phyloP scores from a whole-genome alignment of 1,140 invertebrate species.

The Aphelenchoides besseyi region DNA sequence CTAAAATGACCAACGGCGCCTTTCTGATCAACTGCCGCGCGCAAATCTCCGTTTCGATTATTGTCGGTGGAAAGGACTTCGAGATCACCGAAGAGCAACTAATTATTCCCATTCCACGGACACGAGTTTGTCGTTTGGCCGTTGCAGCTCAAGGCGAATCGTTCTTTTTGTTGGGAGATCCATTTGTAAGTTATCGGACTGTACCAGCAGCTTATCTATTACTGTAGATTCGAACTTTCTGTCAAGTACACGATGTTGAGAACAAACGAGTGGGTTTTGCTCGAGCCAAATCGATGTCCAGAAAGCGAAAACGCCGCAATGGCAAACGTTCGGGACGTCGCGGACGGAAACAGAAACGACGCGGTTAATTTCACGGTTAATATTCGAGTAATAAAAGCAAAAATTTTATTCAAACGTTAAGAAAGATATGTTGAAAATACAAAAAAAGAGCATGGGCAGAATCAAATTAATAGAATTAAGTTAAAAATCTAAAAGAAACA shows the following conservation, averaged over 20 bases:
- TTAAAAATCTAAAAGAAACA: no score
- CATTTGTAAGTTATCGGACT: slow-evolving; percentile 28
- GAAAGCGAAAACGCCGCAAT: not conserved
- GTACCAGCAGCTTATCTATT: not conserved
- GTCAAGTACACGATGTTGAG: slow-evolving; percentile 37
- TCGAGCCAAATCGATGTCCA: slow-evolving; percentile 4
- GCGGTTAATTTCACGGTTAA: no score
- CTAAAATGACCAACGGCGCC: not conserved
- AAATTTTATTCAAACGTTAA: no score
- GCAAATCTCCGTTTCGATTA: not conserved
- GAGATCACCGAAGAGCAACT: slow-evolving; percentile 1
- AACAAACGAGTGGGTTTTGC: slow-evolving; percentile 35
- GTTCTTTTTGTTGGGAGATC: slow-evolving; percentile 33
- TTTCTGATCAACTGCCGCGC: slow-evolving; percentile 5
- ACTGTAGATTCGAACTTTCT: slow-evolving; percentile 21
- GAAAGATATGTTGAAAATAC: no score
- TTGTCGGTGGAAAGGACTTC: slow-evolving; percentile 3
- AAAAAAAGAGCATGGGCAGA: no score
- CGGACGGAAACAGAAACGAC: not conserved
- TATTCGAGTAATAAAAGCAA: no score
- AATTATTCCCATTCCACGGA: not conserved
- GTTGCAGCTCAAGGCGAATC: not conserved
- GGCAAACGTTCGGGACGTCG: not conserved
- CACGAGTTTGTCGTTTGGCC: slow-evolving; percentile 5
- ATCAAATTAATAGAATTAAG: no score